A percentile compares a stretch with the other conserved stretches of the same genome.
phyloP scores from a whole-genome alignment of 2,888 invertebrate species.

The Chrysotoxum bicinctum region DNA sequence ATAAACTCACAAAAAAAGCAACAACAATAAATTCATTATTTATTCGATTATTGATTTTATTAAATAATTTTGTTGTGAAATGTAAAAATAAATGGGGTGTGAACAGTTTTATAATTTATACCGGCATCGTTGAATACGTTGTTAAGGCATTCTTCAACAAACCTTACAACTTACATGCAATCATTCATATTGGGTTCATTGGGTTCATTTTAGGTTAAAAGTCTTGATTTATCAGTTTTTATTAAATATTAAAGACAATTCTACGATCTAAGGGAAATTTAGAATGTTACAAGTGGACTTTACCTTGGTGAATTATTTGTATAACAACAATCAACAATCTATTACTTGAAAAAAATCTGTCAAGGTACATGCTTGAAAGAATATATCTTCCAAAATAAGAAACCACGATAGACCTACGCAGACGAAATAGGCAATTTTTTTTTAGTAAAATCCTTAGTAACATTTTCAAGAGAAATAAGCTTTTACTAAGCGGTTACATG shows the following conservation, averaged over 20 bases:
- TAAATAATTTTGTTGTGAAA: conserved; percentile 31
- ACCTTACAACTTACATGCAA: no score
- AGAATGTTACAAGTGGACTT: neutral
- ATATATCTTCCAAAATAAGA: no score
- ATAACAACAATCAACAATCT: no score
- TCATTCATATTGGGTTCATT: neutral
- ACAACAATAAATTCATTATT: conserved; percentile 8
- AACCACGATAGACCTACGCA: no score
- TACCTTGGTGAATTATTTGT: neutral
- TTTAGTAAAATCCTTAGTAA: no score
- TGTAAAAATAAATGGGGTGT: conserved; percentile 37
- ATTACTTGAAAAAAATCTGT: no score
- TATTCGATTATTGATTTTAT: conserved; percentile 60
- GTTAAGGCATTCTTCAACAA: neutral
- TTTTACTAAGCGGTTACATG: no score
- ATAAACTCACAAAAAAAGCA: neutral
- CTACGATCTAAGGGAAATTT: neutral
- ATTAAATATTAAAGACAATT: neutral
- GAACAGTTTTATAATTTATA: neutral
- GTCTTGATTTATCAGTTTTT: neutral
- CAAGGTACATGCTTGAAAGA: no score
- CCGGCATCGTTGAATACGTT: neutral
- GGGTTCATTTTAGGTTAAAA: neutral
- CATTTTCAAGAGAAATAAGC: no score
- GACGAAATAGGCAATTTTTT: no score